Conservation (phyloP, 2,113 vertebrate species). For the Oncorhynchus tshawytscha region DNA sequence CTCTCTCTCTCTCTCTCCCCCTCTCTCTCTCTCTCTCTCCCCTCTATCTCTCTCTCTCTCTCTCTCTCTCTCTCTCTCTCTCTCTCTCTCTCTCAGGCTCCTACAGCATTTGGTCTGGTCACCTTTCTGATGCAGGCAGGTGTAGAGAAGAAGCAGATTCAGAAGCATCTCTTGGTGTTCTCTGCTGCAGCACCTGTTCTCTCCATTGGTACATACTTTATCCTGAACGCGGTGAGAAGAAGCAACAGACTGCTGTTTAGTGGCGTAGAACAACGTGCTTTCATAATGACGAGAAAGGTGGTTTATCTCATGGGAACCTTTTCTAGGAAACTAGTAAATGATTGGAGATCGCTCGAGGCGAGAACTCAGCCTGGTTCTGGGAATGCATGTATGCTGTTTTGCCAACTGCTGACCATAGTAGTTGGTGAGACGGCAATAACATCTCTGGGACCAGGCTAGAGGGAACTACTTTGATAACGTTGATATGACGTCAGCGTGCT, state of each 20-base stretch:
- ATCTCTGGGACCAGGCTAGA: no score
- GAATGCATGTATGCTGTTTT: no score
- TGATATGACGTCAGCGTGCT: background rate
- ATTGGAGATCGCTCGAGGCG: no score
- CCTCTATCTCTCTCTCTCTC: no score
- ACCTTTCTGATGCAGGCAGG: slow-evolving; percentile 78
- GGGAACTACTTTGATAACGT: background rate
- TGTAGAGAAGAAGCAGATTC: slow-evolving; percentile 72
- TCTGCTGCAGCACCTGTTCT: slow-evolving; percentile 74
- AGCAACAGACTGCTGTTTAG: background rate
- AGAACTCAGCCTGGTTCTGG: no score
- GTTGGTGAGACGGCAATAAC: no score
- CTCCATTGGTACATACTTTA: slow-evolving; percentile 74
- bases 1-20: no score
- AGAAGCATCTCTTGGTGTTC: slow-evolving; percentile 76
- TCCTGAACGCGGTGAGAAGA: slow-evolving; percentile 65
- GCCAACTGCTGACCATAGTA: no score
- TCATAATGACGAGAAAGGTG: background rate
- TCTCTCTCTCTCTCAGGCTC: slow-evolving; percentile 57
- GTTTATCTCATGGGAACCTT: background rate
- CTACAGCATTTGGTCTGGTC: slow-evolving; percentile 78
- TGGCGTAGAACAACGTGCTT: background rate
- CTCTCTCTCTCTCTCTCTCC: no score
- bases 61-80: no score
- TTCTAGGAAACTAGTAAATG: no score